phyloP scores from a whole-genome alignment of 2,797 vertebrate species.

The Limosa lapponica region DNA sequence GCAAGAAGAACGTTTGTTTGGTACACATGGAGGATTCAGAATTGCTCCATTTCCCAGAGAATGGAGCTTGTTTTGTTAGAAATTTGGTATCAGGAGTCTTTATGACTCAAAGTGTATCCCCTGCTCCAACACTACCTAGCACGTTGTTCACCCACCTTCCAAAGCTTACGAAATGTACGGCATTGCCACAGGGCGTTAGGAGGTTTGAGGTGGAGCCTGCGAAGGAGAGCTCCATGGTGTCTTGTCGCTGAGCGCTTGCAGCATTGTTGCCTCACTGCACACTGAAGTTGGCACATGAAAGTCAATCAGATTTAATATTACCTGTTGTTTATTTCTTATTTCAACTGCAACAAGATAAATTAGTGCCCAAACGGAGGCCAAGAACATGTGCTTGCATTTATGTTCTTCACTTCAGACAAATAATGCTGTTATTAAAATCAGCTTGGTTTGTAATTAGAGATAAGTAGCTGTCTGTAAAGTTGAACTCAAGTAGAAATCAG shows the following conservation, averaged over 20 bases:
- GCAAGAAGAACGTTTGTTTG: not conserved
- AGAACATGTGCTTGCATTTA: not conserved
- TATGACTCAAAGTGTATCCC: not conserved
- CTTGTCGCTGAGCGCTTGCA: not conserved
- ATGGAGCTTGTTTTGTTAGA: not conserved
- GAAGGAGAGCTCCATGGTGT: not conserved
- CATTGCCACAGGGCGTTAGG: not conserved
- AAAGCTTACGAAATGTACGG: not conserved
- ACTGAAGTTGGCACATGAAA: not conserved
- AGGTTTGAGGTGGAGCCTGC: not conserved
- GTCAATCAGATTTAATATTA: not conserved
- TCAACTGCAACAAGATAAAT: not conserved
- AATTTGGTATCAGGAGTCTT: not conserved
- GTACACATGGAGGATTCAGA: not conserved
- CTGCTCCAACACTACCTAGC: not conserved
- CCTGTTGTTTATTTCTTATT: not conserved
- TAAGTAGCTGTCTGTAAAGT: not conserved
- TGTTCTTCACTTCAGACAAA: not conserved
- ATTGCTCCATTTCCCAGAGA: not conserved
- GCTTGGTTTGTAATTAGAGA: not conserved
- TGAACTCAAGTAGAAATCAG: not conserved
- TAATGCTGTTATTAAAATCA: not conserved
- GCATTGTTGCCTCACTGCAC: not conserved
- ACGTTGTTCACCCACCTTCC: not conserved
- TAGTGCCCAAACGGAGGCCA: not conserved